Evolutionary conservation across 2,888 invertebrate genomes (phyloP).

Genomic region (Lapara coniferarum): DNA sequence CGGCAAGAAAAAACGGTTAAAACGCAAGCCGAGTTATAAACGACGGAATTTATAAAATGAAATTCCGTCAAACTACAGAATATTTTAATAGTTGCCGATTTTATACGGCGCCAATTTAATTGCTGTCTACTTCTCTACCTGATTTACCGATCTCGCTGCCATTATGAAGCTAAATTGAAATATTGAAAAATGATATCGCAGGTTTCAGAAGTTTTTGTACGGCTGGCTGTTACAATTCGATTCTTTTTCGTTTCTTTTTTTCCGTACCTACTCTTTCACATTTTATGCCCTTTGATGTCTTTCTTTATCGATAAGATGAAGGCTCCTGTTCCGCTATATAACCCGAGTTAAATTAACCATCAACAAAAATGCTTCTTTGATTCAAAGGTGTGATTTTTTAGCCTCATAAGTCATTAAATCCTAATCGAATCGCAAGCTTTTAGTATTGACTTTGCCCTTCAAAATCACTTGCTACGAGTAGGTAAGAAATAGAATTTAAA

Average conservation of each 20-base stretch:
- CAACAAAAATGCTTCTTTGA: background rate
- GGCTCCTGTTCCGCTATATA: background rate
- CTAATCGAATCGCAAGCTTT: conserved; percentile 23
- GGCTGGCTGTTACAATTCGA: background rate
- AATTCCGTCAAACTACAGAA: conserved; percentile 3
- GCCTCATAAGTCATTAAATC: conserved; percentile 34
- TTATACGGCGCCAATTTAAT: conserved; percentile 32
- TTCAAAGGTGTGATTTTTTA: background rate
- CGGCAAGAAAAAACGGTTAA: too few species aligned
- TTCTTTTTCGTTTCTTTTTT: background rate
- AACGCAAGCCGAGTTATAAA: background rate
- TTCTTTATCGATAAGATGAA: too few species aligned
- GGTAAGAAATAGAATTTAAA: too few species aligned
- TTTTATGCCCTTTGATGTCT: background rate
- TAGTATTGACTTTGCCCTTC: background rate
- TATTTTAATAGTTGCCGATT: conserved; percentile 4
- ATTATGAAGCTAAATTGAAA: conserved; percentile 20
- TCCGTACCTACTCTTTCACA: background rate
- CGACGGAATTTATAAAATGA: background rate
- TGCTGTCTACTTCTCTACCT: conserved; percentile 27
- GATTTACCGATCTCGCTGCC: conserved; percentile 17
- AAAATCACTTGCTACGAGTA: background rate
- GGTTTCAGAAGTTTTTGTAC: background rate
- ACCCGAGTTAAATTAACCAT: too few species aligned
- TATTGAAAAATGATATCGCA: conserved; percentile 14